Conservation (phyloP, 64 coral and sea anemone genomes). For the Pocillopora damicornis region DNA sequence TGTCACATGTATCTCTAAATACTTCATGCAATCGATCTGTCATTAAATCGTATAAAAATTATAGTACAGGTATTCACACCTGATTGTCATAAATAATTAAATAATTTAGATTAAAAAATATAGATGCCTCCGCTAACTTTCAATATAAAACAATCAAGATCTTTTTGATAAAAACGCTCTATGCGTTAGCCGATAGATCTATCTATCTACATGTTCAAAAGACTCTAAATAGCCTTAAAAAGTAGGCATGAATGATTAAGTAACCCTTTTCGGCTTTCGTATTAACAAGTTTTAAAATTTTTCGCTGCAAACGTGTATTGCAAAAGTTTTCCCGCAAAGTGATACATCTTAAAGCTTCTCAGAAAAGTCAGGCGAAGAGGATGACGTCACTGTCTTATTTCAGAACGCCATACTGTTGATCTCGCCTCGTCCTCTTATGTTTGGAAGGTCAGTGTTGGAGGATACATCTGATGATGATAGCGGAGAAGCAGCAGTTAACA, state of each 20-base stretch:
- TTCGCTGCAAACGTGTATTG: background rate
- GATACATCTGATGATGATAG: background rate
- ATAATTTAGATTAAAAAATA: background rate
- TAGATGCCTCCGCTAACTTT: background rate
- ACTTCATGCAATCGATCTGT: background rate
- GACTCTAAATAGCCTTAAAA: too few relatives aligned
- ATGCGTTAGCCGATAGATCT: background rate
- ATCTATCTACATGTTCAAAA: too few relatives aligned
- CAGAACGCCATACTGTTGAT: constrained; percentile 37
- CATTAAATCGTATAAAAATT: background rate
- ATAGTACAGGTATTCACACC: background rate
- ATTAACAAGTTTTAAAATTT: background rate
- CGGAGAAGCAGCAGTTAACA: background rate
- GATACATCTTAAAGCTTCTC: too few relatives aligned
- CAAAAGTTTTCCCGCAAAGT: too few relatives aligned
- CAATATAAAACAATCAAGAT: background rate
- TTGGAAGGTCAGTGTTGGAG: background rate
- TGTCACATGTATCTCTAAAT: too few relatives aligned
- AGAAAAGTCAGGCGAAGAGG: background rate
- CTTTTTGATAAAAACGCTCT: background rate
- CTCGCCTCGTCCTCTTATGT: background rate
- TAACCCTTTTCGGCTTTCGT: background rate
- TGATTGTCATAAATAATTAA: background rate
- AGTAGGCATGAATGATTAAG: too few relatives aligned
- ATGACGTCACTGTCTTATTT: background rate